A percentile compares a stretch with the other conserved stretches of the same genome.
phyloP scores from a whole-genome alignment of 1,140 invertebrate species.

The Portunus trituberculatus region DNA sequence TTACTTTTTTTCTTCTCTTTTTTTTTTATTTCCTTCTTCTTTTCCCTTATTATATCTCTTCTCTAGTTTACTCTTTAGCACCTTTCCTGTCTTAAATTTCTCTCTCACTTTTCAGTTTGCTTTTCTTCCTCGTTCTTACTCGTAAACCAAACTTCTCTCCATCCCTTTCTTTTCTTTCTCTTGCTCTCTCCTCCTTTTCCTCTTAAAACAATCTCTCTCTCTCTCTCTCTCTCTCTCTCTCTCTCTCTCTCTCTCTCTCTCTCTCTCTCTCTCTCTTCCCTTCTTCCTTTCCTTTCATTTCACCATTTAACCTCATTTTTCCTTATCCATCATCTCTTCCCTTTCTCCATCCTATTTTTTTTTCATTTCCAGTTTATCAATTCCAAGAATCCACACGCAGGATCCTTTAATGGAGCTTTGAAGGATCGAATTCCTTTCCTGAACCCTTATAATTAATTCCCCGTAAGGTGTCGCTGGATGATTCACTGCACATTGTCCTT shows the following conservation, averaged over 20 bases:
- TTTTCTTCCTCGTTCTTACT: not conserved
- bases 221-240: not conserved
- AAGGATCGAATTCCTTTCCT: too few relatives aligned
- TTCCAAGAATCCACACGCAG: too few relatives aligned
- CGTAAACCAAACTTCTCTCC: not conserved
- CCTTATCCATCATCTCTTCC: not conserved
- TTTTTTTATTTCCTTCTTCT: not conserved
- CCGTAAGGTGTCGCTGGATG: too few relatives aligned
- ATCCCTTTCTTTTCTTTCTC: not conserved
- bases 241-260: not conserved
- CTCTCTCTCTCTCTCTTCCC: not conserved
- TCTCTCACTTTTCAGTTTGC: not conserved
- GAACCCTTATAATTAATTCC: too few relatives aligned
- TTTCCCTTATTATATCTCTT: not conserved
- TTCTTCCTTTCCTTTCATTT: not conserved
- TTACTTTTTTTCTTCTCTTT: too few relatives aligned
- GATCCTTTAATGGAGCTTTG: too few relatives aligned
- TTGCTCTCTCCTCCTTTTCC: not conserved
- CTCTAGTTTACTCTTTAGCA: not conserved
- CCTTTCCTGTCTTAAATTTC: not conserved
- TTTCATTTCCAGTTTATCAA: not conserved
- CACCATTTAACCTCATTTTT: not conserved
- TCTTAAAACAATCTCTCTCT: too few relatives aligned
- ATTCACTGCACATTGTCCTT: too few relatives aligned
- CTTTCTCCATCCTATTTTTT: slow-evolving; percentile 7